phyloP scores from a whole-genome alignment of 2,113 vertebrate genomes.

The Meles meles region DNA sequence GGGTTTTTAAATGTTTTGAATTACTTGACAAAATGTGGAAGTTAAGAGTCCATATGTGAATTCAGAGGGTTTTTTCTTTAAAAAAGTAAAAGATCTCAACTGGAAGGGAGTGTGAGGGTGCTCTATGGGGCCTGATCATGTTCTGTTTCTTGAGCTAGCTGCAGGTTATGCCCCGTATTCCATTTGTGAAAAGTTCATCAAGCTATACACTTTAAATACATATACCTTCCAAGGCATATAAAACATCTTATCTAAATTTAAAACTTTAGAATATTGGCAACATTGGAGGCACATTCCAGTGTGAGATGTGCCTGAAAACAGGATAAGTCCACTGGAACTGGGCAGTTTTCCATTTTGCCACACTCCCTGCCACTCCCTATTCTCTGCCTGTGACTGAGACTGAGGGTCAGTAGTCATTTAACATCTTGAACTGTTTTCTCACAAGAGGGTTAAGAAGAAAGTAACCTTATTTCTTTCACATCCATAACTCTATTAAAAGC shows the following conservation, averaged over 20 bases:
- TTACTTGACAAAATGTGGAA: conserved; percentile 43
- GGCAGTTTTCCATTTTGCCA: not conserved
- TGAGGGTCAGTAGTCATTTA: not conserved
- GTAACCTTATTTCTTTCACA: not conserved
- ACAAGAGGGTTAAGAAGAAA: not conserved
- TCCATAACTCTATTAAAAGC: not conserved
- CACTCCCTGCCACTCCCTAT: not conserved
- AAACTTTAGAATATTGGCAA: not conserved
- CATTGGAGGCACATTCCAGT: not conserved
- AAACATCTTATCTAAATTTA: not conserved
- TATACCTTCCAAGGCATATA: not conserved
- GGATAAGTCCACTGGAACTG: not conserved
- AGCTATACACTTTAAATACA: not conserved
- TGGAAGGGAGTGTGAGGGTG: not conserved
- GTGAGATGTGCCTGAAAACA: too few relatives aligned
- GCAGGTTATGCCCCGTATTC: not conserved
- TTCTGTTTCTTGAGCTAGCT: not conserved
- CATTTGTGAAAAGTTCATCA: not conserved
- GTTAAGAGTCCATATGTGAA: not conserved
- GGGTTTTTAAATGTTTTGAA: conserved; percentile 7
- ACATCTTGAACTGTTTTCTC: not conserved
- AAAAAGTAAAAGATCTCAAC: not conserved
- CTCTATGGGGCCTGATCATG: not conserved
- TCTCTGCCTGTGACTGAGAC: not conserved
- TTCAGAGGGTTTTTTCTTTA: not conserved